Evolutionary conservation across 1,140 invertebrate species (phyloP), one percentile per base, ranked within the genome.

Genomic region (Drosophila kikkawai): DNA sequence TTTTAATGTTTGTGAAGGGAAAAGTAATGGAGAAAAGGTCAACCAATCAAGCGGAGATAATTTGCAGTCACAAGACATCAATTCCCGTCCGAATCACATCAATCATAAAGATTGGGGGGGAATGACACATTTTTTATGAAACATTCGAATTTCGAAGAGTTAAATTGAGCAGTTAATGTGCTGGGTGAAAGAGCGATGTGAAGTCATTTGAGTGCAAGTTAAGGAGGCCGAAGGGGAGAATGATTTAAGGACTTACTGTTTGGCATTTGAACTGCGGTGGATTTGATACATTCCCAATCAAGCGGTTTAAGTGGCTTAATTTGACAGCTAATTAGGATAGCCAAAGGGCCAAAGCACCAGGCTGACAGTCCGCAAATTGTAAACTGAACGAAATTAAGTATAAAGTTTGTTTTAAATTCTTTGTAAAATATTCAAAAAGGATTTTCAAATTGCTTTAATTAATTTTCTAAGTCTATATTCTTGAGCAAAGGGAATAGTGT

Each of bases 101-200:
- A 76, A 75, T 67, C 77, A 73, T 36, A 80, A 60, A 44, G 32
- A 63, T 29, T 12, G 4, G 36, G 22, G 12, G 57, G 34, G 17
- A 56, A 41, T 59, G 77, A 63, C 63, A 61, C 41, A 55, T 69
- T 56, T 76, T 61, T 73, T 71, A 47, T 42, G 39, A 39, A 36
- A 41, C 47, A 60, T 50, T 70, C 45, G 39, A 47, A 17, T 17
- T 50, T 70, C 44, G 39, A 47, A 22, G 22, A 50, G 61, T 57
- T 74, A 48, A 61, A 70, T 75, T 48, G 78, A 59, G 48, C 48
- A 64, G 53, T 68, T 34, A 74, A 74, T 79, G 61, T 15, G 15
- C 34, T 42, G 63, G 32, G 4, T 11, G 7, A 32, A 19, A 13
- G 17, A 55, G 7, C 15, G 17, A 45, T 47, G 32, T 19, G 26